A percentile compares a stretch with the other conserved stretches of the same genome.
Conservation (phyloP, 2,113 vertebrate genomes). For the Phocoena sinus region DNA sequence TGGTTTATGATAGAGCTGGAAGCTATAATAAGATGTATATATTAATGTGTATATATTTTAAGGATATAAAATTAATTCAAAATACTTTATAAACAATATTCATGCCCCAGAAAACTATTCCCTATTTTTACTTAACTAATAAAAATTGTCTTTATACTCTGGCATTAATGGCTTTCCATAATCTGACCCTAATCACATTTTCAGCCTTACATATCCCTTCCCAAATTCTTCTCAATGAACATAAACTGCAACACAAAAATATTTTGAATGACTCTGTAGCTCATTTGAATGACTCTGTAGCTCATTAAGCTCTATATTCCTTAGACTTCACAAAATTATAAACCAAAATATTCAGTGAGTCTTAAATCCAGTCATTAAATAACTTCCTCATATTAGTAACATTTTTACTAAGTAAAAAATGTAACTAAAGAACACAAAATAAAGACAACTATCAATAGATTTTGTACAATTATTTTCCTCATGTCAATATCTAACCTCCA, state of each 20-base stretch:
- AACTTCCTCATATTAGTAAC: neutral
- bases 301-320: neutral
- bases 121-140: neutral
- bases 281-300: neutral
- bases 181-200: neutral
- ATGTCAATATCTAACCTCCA: neutral
- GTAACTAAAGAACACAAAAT: neutral
- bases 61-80: constrained; percentile 40
- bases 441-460: neutral
- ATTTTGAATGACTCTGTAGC: neutral
- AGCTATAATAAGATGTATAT: neutral
- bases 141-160: neutral
- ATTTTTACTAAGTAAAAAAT: neutral
- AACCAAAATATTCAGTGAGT: neutral
- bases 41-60: neutral
- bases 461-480: neutral
- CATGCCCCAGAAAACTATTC: neutral
- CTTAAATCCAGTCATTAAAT: neutral
- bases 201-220: neutral
- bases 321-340: neutral
- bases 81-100: constrained; percentile 21
- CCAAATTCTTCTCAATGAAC: constrained; percentile 1
- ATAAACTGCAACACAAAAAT: neutral
- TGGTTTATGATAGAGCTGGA: neutral
- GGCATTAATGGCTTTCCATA: neutral